Base-by-base conservation (phyloP, 2,888 invertebrate genomes). In the Drosophila lutescens region DNA sequence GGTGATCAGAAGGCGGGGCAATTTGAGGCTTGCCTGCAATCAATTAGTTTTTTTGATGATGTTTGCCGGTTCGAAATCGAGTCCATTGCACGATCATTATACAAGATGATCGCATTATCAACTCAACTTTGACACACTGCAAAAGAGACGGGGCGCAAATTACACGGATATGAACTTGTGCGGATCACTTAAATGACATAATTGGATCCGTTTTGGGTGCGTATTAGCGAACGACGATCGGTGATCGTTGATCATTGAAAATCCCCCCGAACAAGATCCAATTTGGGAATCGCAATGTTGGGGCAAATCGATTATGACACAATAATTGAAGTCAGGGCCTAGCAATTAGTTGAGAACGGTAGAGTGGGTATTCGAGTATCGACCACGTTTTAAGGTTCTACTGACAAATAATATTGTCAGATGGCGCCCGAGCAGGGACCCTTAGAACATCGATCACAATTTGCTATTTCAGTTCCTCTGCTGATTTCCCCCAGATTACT, bases 61-160 rank as follows among this genome's bases (percentile, higher is more conserved):
- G 47, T 47, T 32, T 30, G 43, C 51, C 15, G 36, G 20, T 17
- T 32, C 17, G 49, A 50, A 65, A 53, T 66, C n/a, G 67, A 66
- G 67, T 66, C 68, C 65, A 66, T 66, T 65, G 65, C 65, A 66
- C 36, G 65, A 67, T 66, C 54, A 66, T 53, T 54, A 66, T 66
- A 44, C 67, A 32, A 66, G 65, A 66, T 66, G 66, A 66, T 66
- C 66, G 68, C 68, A 67, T 67, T 67, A 66, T 66, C 68, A 6
- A 26, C 66, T 67, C 55, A 67, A 67, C 66, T 66, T 67, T 66
- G 66, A 55, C 65, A 67, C 46, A 67, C 62, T 62, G 20, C 46
- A 26, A 34, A 12, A 30, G 41, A 43, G 23, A 40, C 20, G 9
- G 15, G 15, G 17, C 41, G 34, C 66, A 36, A 66, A 46, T 46